Conservation (phyloP, 2,888 invertebrate genomes). For the Temnothorax ravouxi region DNA sequence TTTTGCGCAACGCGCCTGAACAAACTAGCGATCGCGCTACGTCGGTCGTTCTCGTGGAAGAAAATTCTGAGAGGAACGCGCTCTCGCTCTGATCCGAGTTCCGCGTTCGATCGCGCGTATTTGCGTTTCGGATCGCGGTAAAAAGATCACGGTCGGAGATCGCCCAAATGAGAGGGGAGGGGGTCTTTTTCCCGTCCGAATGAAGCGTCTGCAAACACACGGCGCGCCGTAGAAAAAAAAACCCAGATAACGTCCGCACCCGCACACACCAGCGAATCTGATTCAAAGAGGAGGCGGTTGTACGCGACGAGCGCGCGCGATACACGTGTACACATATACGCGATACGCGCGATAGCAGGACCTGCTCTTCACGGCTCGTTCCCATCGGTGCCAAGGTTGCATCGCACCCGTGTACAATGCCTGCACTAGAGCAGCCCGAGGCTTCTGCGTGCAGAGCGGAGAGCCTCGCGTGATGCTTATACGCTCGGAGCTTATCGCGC, state of each 20-base stretch:
- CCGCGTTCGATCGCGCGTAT: neutral
- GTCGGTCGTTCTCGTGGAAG: neutral
- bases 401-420: conserved; percentile 65
- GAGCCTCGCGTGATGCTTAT: conserved; percentile 43
- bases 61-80: neutral
- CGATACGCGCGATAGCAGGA: conserved; percentile 57
- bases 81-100: neutral
- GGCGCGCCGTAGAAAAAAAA: neutral
- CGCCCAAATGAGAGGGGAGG: neutral
- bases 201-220: neutral
- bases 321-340: neutral
- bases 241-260: neutral
- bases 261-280: neutral
- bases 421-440: conserved; percentile 58
- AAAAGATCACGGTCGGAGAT: neutral
- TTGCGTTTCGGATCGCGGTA: neutral
- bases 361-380: conserved; percentile 84
- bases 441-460: conserved; percentile 45
- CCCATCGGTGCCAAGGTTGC: conserved; percentile 85
- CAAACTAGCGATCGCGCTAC: neutral
- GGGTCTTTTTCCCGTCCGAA: neutral
- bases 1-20: neutral
- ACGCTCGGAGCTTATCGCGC: conserved; percentile 38
- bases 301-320: conserved; percentile 12
- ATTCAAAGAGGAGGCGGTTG: conserved; percentile 11